A percentile compares a stretch with the other conserved stretches of the same genome.
Evolutionary conservation across 2,797 vertebrate species (phyloP).

Genomic region (Acipenser oxyrinchus): DNA sequence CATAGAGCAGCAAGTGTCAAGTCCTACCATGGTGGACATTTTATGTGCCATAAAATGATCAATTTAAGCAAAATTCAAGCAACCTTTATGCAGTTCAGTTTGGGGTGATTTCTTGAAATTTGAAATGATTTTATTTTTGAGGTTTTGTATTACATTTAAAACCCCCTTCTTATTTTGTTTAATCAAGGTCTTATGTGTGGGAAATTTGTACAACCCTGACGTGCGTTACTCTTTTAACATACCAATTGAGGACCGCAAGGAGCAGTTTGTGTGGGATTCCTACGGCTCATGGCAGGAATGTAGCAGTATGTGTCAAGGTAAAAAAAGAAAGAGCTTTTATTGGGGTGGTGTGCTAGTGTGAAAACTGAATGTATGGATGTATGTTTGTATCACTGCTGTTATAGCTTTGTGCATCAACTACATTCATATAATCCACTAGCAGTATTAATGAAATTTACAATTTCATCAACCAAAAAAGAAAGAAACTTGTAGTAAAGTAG

Average conservation of each 20-base stretch:
- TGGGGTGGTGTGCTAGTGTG: too few species aligned
- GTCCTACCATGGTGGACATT: too few species aligned
- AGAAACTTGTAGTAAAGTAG: too few species aligned
- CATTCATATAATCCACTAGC: too few species aligned
- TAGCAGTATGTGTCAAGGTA: slow-evolving; percentile 87
- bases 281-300: slow-evolving; percentile 87
- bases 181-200: slow-evolving; percentile 88
- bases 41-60: too few species aligned
- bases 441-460: too few species aligned
- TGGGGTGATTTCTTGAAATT: slow-evolving; percentile 36
- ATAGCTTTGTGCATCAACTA: too few species aligned
- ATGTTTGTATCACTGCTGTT: too few species aligned
- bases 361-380: too few species aligned
- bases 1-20: too few species aligned
- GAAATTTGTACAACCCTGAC: slow-evolving; percentile 89
- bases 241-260: slow-evolving; percentile 71
- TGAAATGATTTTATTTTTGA: slow-evolving; percentile 28
- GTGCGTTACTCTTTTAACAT: slow-evolving; percentile 88
- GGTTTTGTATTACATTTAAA: slow-evolving; percentile 18
- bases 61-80: too few species aligned
- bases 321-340: background rate
- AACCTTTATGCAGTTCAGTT: background rate
- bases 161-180: background rate
- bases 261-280: slow-evolving; percentile 79
- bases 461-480: too few species aligned